Evolutionary conservation across 2,888 invertebrate species (phyloP).

Genomic region (Entomobrya multifasciata): DNA sequence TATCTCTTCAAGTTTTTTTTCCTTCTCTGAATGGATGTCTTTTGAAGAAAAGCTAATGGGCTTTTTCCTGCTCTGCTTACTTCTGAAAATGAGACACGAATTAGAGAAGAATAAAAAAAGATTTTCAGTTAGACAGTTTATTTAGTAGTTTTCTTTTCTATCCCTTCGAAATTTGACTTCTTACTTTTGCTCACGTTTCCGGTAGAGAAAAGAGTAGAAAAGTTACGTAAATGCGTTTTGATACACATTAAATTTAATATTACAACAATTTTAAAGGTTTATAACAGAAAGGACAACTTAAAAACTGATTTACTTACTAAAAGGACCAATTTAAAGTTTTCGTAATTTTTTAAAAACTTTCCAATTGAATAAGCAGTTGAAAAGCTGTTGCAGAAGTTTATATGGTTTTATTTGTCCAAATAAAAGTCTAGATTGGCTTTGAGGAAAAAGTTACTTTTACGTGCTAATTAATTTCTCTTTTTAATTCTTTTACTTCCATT

Average conservation of each 20-base stretch:
- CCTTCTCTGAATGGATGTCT: background rate
- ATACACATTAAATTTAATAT: slow-evolving; percentile 12
- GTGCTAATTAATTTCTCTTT: background rate
- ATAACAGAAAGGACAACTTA: background rate
- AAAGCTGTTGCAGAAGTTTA: background rate
- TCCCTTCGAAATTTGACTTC: background rate
- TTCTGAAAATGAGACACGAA: background rate
- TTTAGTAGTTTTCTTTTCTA: background rate
- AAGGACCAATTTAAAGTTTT: too few species aligned
- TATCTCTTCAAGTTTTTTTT: background rate
- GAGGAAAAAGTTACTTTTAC: too few species aligned
- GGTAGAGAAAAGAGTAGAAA: background rate
- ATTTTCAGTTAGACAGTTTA: background rate
- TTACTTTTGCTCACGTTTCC: background rate
- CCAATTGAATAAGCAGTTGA: background rate
- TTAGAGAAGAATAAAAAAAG: too few species aligned
- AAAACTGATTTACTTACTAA: background rate
- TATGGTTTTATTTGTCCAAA: too few species aligned
- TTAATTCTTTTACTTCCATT: too few species aligned
- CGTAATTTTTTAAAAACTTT: background rate
- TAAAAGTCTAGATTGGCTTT: too few species aligned
- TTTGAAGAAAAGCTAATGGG: slow-evolving; percentile 14
- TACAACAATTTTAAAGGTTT: background rate
- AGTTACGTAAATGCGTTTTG: slow-evolving; percentile 7
- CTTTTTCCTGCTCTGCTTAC: slow-evolving; percentile 23